Percentiles rank a stretch among this genome's conserved stretches.
These are phyloP conservation scores for Cryptoleucopteryx plumbea DNA, from an alignment of 2,113 vertebrate genomes.

Conservation along the genomic window DNA sequence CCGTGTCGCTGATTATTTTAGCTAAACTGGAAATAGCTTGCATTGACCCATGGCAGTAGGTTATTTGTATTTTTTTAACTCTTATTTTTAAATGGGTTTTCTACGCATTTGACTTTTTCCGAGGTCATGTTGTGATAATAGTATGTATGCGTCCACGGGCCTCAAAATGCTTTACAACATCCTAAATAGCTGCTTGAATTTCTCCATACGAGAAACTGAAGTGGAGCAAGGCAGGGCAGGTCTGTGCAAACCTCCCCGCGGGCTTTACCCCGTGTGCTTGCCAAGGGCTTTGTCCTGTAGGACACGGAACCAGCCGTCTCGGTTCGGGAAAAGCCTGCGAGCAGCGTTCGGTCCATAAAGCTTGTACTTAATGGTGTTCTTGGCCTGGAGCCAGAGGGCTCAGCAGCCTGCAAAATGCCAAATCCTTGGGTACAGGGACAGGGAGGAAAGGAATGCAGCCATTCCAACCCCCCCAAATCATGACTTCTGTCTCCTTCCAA, in stretches of 20 bases:
- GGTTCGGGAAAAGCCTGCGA: not conserved
- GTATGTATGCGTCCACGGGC: rapidly evolving
- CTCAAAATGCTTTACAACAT: not conserved
- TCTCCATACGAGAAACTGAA: rapidly evolving
- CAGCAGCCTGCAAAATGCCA: not conserved
- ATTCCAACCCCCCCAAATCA: not conserved
- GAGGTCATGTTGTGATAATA: not conserved
- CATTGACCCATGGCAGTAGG: rapidly evolving
- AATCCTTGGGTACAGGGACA: not conserved
- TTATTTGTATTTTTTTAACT: not conserved
- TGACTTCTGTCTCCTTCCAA: not conserved
- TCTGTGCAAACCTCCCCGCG: not conserved
- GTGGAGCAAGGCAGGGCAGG: not conserved
- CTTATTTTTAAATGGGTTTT: not conserved
- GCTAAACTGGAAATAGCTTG: not conserved
- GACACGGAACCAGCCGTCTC: rapidly evolving
- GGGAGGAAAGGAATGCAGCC: not conserved
- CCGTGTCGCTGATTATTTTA: rapidly evolving
- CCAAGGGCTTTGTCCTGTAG: not conserved
- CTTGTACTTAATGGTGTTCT: conserved; percentile 20
- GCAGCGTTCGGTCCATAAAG: not conserved
- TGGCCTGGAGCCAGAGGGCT: conserved; percentile 10
- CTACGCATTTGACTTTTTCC: not conserved
- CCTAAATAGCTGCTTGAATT: not conserved
- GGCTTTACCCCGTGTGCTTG: not conserved